Evolutionary conservation across 2,888 invertebrate species (phyloP).

Genomic region (Busseola fusca): DNA sequence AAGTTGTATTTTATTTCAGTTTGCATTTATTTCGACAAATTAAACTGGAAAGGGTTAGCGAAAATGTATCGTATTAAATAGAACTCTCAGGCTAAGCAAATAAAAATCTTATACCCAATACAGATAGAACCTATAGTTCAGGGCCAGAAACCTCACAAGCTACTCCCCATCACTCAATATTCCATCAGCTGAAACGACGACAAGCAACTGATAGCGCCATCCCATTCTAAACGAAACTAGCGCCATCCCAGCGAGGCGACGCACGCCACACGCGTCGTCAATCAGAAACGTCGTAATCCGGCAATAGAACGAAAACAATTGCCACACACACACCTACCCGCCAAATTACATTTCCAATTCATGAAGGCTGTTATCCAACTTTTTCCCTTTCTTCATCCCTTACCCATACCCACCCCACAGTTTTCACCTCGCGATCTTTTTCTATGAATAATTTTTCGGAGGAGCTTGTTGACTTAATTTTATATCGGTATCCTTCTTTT

Average conservation of each 20-base stretch:
- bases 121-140: constrained; percentile 1
- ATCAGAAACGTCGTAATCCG: constrained; percentile 77
- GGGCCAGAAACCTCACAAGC: constrained; percentile 6
- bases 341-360: constrained; percentile 89
- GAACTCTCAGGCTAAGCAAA: neutral
- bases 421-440: constrained; percentile 79
- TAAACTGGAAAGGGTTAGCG: neutral
- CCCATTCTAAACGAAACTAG: constrained; percentile 37
- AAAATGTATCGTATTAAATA: neutral
- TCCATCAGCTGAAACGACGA: constrained; percentile 48
- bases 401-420: constrained; percentile 60
- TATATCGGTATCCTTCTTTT: constrained; percentile 81
- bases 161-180: constrained; percentile 48
- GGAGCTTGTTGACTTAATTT: constrained; percentile 88
- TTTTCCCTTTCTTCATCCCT: constrained; percentile 69
- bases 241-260: constrained; percentile 33
- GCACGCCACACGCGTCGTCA: constrained; percentile 66
- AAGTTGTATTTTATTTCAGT: neutral
- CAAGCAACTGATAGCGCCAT: constrained; percentile 48
- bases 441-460: constrained; percentile 87
- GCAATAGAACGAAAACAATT: constrained; percentile 81
- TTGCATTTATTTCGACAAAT: neutral
- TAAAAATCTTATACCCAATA: neutral
- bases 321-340: constrained; percentile 77
- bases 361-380: constrained; percentile 83